These are phyloP conservation scores for Taenaris catops DNA, from an alignment of 2,888 invertebrate species.

Conservation along the genomic window DNA sequence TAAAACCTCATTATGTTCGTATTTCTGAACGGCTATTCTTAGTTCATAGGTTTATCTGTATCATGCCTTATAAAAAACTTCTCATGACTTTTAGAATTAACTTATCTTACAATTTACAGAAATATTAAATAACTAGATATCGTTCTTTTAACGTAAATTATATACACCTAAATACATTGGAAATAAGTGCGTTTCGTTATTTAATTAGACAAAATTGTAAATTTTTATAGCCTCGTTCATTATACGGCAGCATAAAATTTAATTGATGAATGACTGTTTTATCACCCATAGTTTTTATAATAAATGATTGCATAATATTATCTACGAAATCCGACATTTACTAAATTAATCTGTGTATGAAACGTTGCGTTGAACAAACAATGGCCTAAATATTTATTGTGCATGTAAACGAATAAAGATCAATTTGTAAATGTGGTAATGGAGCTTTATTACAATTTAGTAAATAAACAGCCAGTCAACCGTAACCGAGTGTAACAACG, in stretches of 20 bases:
- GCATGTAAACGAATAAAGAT: slow-evolving; percentile 34
- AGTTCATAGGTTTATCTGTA: too few relatives aligned
- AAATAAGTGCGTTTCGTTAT: slow-evolving; percentile 12
- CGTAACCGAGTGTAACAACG: slow-evolving; percentile 63
- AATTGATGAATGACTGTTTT: slow-evolving; percentile 18
- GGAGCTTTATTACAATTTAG: slow-evolving; percentile 56
- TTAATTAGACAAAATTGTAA: slow-evolving; percentile 12
- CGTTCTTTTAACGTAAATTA: too few relatives aligned
- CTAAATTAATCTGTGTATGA: not conserved
- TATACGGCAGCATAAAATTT: slow-evolving; percentile 16
- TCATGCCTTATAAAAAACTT: too few relatives aligned
- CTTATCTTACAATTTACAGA: too few relatives aligned
- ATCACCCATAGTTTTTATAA: slow-evolving; percentile 11
- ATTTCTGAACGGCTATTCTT: too few relatives aligned
- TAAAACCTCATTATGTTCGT: too few relatives aligned
- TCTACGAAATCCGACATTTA: slow-evolving; percentile 1
- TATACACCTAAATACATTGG: too few relatives aligned
- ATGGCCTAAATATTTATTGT: slow-evolving; percentile 5
- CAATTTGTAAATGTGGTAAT: slow-evolving; percentile 44
- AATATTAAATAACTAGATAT: too few relatives aligned
- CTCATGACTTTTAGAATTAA: too few relatives aligned
- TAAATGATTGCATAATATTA: slow-evolving; percentile 13
- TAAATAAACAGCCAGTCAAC: slow-evolving; percentile 51
- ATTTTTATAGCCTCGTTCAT: slow-evolving; percentile 15
- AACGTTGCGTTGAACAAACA: slow-evolving; percentile 1